Base-by-base conservation (phyloP, 2,888 invertebrate species). In the Sipha maydis region DNA sequence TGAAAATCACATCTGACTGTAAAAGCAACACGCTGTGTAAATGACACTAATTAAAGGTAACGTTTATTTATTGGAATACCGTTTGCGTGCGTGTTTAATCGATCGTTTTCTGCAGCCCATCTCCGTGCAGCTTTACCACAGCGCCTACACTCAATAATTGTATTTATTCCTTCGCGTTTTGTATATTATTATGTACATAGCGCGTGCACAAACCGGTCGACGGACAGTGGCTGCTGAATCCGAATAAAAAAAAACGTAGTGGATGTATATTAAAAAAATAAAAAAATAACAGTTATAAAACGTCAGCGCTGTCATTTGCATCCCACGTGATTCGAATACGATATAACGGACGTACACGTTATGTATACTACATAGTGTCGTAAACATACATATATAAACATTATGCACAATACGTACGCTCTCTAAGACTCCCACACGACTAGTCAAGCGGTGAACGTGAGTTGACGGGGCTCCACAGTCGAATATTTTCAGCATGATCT, bases 291-390 rank as follows among this genome's bases (percentile, higher is more conserved):
- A n/a, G n/a, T n/a, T 48, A 85, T 77, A 67, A 85, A 85, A 85
- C 85, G 67, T 85, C 85, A 85, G 67, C 77, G 69, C 85, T 77
- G 85, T 85, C 77, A 67, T 85, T 77, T 38, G 85, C 85, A 76
- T 85, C 85, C 85, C 85, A 85, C 85, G 76, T 84, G 84, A 84
- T 84, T 21, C 76, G 85, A 77, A 41, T 77, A 25, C 31, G 5
- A 31, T n/a, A 54, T 71, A 83, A 56, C n/a, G 71, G 25, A 28
- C 71, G 71, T 17, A 28, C 21, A n/a, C 19, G 38, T 67, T 25
- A 25, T 79, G 17, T 11, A 14, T 67, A 67, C 8, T 8, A 67
- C 25, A 67, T 3, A 67, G 25, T 25, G 25, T 67, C 25, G 25
- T 67, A 8, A 11, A 56, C 11, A 56, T 56, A 14, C 11, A 56